phyloP scores from a whole-genome alignment of 1,140 invertebrate species.

The Drosophila subobscura region DNA sequence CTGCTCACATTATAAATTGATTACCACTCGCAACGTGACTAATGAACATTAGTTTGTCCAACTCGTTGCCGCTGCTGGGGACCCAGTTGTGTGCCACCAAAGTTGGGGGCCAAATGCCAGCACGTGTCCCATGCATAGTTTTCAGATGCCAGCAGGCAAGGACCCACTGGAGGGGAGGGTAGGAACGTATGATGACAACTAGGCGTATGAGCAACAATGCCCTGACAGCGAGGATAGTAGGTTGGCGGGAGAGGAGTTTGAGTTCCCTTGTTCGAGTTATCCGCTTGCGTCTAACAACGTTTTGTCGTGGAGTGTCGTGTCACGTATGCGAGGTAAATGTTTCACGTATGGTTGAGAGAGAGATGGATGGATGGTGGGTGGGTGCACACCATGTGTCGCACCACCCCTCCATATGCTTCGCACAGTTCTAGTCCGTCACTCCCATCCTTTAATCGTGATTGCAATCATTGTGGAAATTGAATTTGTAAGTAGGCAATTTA shows the following conservation, averaged over 20 bases:
- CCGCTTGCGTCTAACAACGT: constrained; percentile 9
- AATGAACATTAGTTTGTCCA: constrained; percentile 76
- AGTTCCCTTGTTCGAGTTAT: constrained; percentile 8
- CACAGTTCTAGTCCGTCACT: background rate
- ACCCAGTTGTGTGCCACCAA: constrained; percentile 51
- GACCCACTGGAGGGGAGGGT: background rate
- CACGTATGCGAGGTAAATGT: constrained; percentile 72
- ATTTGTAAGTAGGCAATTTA: constrained; percentile 77
- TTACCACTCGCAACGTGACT: constrained; percentile 73
- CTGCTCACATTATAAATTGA: constrained; percentile 75
- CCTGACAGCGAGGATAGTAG: background rate
- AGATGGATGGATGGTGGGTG: constrained; percentile 15
- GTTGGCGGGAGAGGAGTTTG: background rate
- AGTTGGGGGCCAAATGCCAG: constrained; percentile 62
- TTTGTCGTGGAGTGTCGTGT: constrained; percentile 56
- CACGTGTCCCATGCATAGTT: constrained; percentile 53
- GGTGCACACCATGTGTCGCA: constrained; percentile 5
- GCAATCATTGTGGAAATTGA: constrained; percentile 78
- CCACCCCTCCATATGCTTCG: background rate
- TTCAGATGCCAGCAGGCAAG: constrained; percentile 25
- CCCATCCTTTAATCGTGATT: constrained; percentile 59
- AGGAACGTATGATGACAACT: constrained; percentile 31
- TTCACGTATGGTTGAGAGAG: constrained; percentile 58
- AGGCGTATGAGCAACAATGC: constrained; percentile 56
- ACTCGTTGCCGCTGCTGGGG: constrained; percentile 56